phyloP scores from a whole-genome alignment of 2,888 invertebrate genomes.

The Linnaemya vulpina region DNA sequence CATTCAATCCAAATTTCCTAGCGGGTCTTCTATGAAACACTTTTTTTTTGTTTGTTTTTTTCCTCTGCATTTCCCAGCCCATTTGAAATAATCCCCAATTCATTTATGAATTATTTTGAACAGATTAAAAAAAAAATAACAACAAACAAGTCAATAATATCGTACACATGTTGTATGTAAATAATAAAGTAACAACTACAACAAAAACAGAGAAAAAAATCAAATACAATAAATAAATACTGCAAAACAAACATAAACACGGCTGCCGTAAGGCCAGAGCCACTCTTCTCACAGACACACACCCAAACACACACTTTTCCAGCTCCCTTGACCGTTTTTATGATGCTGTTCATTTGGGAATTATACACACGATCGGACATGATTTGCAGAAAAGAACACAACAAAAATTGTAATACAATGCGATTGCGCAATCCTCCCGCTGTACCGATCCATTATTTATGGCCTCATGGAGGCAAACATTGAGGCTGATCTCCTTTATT shows the following conservation, averaged over 20 bases:
- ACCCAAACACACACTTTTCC: not conserved
- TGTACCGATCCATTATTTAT: slow-evolving; percentile 81
- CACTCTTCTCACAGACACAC: not conserved
- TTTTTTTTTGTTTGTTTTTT: slow-evolving; percentile 12
- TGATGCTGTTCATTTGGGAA: slow-evolving; percentile 27
- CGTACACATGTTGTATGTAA: slow-evolving; percentile 70
- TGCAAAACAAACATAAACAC: slow-evolving; percentile 59
- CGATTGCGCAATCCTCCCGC: slow-evolving; percentile 81
- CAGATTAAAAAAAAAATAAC: slow-evolving; percentile 3
- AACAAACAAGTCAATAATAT: slow-evolving; percentile 65
- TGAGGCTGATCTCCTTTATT: slow-evolving; percentile 37
- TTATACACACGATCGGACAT: slow-evolving; percentile 60
- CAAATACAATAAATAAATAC: not conserved
- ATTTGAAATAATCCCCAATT: slow-evolving; percentile 55
- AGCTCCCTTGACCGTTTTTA: slow-evolving; percentile 41
- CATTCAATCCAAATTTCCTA: slow-evolving; percentile 7
- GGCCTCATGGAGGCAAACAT: slow-evolving; percentile 54
- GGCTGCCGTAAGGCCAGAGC: slow-evolving; percentile 66
- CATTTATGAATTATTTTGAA: slow-evolving; percentile 17
- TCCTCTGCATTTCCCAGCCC: slow-evolving; percentile 46
- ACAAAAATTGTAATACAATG: slow-evolving; percentile 51
- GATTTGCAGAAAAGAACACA: slow-evolving; percentile 42
- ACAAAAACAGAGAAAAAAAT: slow-evolving; percentile 19
- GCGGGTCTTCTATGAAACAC: not conserved
- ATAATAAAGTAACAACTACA: slow-evolving; percentile 61